These are phyloP conservation scores for Glyphotaelius pellucidus DNA, from an alignment of 2,888 invertebrate genomes.

Conservation along the genomic window DNA sequence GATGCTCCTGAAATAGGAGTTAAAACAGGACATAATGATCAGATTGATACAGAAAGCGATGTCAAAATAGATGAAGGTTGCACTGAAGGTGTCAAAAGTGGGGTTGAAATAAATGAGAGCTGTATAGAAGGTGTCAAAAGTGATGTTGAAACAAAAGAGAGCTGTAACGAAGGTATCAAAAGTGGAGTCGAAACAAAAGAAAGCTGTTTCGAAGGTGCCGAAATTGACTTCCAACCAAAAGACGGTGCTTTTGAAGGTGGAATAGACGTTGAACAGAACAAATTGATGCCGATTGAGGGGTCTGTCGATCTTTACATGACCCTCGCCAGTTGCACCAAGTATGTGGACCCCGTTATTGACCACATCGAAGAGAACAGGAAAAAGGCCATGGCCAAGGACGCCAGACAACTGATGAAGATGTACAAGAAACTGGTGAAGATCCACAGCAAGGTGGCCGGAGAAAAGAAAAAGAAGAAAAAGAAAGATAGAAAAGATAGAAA, in stretches of 20 bases:
- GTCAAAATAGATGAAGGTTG: background rate
- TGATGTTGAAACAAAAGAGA: background rate
- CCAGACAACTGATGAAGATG: constrained; percentile 75
- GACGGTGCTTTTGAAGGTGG: constrained; percentile 67
- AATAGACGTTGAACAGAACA: constrained; percentile 69
- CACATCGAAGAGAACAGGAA: constrained; percentile 35
- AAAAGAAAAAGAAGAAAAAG: constrained; percentile 70
- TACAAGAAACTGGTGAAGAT: constrained; percentile 73
- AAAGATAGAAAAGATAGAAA: constrained; percentile 68
- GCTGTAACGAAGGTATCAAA: constrained; percentile 26
- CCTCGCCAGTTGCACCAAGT: constrained; percentile 72
- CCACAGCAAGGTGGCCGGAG: constrained; percentile 69
- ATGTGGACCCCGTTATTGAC: constrained; percentile 70
- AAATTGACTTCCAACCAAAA: background rate
- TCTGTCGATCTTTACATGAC: constrained; percentile 79
- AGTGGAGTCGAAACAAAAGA: background rate
- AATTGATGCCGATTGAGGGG: constrained; percentile 68
- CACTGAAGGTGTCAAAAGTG: background rate
- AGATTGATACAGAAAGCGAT: background rate
- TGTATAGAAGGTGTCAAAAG: background rate
- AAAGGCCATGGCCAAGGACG: constrained; percentile 73
- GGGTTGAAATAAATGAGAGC: constrained; percentile 44
- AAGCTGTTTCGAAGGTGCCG: constrained; percentile 16
- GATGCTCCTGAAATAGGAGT: background rate
- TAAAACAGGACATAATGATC: background rate